phyloP scores from a whole-genome alignment of 2,113 vertebrate species.

The Gobiocypris rarus region DNA sequence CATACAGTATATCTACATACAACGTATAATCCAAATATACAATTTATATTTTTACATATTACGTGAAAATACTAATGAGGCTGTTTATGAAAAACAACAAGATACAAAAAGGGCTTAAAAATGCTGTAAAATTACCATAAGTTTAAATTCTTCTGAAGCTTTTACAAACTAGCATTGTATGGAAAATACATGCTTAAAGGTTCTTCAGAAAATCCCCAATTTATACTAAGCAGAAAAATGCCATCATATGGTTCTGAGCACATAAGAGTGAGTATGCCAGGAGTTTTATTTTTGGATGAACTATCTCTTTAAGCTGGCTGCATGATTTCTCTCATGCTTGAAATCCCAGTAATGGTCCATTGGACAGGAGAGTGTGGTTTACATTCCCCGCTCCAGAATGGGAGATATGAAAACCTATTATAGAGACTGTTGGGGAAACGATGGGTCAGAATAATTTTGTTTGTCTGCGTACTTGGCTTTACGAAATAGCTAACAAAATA shows the following conservation, averaged over 20 bases:
- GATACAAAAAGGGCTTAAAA: not conserved
- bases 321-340: constrained; percentile 72
- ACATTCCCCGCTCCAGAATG: constrained; percentile 32
- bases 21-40: not conserved
- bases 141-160: not conserved
- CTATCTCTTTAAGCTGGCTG: constrained; percentile 58
- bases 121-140: not conserved
- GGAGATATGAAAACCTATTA: constrained; percentile 55
- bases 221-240: not conserved
- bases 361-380: constrained; percentile 34
- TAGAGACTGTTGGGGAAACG: constrained; percentile 29
- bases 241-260: not conserved
- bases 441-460: constrained; percentile 49
- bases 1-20: not conserved
- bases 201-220: not conserved
- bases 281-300: constrained; percentile 25
- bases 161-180: not conserved
- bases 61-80: not conserved
- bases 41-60: not conserved
- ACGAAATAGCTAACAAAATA: constrained; percentile 37
- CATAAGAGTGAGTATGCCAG: not conserved
- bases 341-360: constrained; percentile 66
- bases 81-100: not conserved
- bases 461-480: constrained; percentile 37
- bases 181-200: not conserved